Conservation (phyloP, 2,797 vertebrate genomes). For the Heliangelus exortis region DNA sequence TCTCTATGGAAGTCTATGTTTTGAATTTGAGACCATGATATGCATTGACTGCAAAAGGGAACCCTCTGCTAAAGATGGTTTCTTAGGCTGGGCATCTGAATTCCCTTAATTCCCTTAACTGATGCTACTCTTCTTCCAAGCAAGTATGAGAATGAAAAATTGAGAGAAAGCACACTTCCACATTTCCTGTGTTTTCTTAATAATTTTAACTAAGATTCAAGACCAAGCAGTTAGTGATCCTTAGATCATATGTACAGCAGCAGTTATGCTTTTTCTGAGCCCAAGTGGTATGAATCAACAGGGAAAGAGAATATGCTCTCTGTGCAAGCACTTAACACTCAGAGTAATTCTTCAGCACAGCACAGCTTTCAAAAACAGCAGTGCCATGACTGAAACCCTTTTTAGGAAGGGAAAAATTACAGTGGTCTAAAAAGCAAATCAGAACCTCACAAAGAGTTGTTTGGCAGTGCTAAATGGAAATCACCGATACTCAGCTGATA, state of each 20-base stretch:
- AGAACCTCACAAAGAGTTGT: neutral
- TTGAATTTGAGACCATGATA: neutral
- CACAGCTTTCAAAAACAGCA: neutral
- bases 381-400: neutral
- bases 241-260: neutral
- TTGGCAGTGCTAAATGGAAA: neutral
- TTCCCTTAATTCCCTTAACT: neutral
- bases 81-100: neutral
- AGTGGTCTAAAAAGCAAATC: neutral
- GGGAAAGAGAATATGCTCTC: neutral
- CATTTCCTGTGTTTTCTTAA: neutral
- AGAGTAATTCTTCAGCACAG: neutral
- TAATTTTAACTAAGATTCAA: neutral
- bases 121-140: neutral
- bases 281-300: neutral
- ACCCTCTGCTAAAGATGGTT: fast-evolving
- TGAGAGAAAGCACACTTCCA: neutral
- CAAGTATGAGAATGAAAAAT: neutral
- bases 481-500: neutral
- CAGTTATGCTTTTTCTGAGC: neutral
- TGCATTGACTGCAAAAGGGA: neutral
- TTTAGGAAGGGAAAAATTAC: neutral
- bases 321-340: neutral
- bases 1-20: neutral
- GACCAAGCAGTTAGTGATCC: neutral